Base-by-base conservation (phyloP, 2,888 invertebrate genomes). In the Hydroisotoma schaefferi region DNA sequence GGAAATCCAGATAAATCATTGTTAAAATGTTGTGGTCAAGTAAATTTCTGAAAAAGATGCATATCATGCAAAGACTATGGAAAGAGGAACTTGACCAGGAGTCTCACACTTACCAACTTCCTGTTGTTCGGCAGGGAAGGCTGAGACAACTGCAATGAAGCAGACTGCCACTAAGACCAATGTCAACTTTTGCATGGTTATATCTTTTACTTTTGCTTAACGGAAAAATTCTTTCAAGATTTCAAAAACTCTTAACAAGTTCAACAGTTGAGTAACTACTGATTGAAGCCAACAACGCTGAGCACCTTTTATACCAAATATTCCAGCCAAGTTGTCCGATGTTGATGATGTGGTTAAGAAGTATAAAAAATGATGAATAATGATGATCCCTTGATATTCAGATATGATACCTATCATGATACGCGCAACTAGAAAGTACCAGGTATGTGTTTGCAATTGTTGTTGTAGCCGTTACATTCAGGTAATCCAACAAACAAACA, bases 91-190 rank as follows among this genome's bases (percentile, higher is more conserved):
- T 33, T 54, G 25, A 26, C 6, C n/a, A 48, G 25, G 8, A 23
- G 29, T 52, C n/a, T 12, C 12, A 49, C 37, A 33, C 27, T 47
- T 49, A 61, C 61, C 61, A 15, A 15, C 28, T 29, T 61, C 61
- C n/a, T 5, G 8, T 15, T 5, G 55, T 37, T 29, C 53, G 57
- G 25, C 38, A 10, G 40, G 40, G 40, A 10, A 58, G 22, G 63
- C 63, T 40, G 56, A 63, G 15, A 46, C 59, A 5, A 48, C 63
- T 38, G 63, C 63, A 27, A 63, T 46, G 8, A 59, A 12, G 57
- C 63, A 59, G 2, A 49, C 54, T 5, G 48, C 56, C 25, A 55
- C 20, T 2, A 63, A 48, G 22, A 54, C 54, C 33, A 57, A 20
- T n/a, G 52, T 54, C n/a, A 59, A 47, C 10, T 37, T 15, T 27